A percentile compares a stretch with the other conserved stretches of the same genome.
Evolutionary conservation across 1,140 invertebrate genomes (phyloP).

Genomic region (Drosophila takahashii): DNA sequence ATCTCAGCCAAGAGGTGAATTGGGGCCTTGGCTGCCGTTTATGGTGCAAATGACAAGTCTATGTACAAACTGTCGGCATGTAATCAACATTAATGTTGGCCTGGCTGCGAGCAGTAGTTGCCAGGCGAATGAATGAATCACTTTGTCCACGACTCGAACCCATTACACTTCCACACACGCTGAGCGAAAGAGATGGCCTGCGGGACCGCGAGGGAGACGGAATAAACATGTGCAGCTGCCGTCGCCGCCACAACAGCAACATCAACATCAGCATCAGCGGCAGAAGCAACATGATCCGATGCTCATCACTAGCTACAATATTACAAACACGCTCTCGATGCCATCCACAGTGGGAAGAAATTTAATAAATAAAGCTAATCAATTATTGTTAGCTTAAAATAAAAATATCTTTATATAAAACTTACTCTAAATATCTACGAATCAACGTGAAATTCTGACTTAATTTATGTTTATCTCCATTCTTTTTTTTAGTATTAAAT

Average conservation of each 20-base stretch:
- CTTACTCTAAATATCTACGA: background rate
- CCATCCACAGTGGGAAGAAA: conserved; percentile 33
- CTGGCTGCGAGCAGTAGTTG: conserved; percentile 56
- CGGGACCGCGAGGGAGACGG: conserved; percentile 9
- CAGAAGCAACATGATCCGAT: conserved; percentile 64
- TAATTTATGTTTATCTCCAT: too few relatives aligned
- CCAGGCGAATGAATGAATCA: conserved; percentile 63
- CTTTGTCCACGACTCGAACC: conserved; percentile 54
- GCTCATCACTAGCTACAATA: conserved; percentile 74
- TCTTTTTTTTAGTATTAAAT: too few relatives aligned
- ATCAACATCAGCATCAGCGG: conserved; percentile 22
- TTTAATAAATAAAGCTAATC: background rate
- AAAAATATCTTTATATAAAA: background rate
- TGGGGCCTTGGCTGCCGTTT: conserved; percentile 25
- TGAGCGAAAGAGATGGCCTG: background rate
- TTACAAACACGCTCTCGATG: conserved; percentile 66
- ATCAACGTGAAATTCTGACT: too few relatives aligned
- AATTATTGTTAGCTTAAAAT: background rate
- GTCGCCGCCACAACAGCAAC: conserved; percentile 41
- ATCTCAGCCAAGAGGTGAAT: too few relatives aligned
- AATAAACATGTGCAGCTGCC: conserved; percentile 59
- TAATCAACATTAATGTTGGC: conserved; percentile 77
- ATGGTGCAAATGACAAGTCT: conserved; percentile 70
- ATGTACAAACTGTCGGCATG: conserved; percentile 69
- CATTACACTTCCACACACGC: conserved; percentile 25